These are phyloP conservation scores for Progne subis DNA, from an alignment of 2,113 vertebrate species.

Conservation along the genomic window DNA sequence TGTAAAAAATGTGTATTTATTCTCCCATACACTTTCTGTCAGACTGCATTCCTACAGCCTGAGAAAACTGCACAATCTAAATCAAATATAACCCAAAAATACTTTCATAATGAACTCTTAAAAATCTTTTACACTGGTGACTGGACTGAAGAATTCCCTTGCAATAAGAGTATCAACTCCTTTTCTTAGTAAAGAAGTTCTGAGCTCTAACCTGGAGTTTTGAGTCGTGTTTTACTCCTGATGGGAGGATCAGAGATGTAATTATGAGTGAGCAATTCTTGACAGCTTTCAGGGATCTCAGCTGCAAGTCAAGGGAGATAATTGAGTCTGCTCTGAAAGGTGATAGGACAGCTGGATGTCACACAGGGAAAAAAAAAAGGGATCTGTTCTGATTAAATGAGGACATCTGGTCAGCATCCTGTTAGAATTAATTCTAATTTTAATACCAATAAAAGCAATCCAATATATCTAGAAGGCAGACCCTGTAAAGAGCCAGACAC, in stretches of 20 bases:
- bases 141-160: not conserved
- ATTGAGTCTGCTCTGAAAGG: not conserved
- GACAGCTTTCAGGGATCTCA: not conserved
- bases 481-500: not conserved
- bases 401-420: not conserved
- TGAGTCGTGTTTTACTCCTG: not conserved
- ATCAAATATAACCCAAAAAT: not conserved
- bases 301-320: not conserved
- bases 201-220: not conserved
- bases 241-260: not conserved
- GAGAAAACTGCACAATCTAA: not conserved
- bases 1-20: not conserved
- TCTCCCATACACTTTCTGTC: not conserved
- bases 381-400: slow-evolving; percentile 6
- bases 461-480: not conserved
- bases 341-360: not conserved
- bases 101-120: not conserved
- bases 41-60: not conserved
- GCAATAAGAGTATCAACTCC: not conserved
- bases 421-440: not conserved
- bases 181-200: not conserved
- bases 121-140: not conserved
- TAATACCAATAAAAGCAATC: slow-evolving; percentile 2
- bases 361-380: not conserved
- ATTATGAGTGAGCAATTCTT: not conserved